A percentile compares a stretch with the other conserved stretches of the same genome.
Evolutionary conservation across 2,888 invertebrate genomes (phyloP).

Genomic region (Anoplius nigerrimus): DNA sequence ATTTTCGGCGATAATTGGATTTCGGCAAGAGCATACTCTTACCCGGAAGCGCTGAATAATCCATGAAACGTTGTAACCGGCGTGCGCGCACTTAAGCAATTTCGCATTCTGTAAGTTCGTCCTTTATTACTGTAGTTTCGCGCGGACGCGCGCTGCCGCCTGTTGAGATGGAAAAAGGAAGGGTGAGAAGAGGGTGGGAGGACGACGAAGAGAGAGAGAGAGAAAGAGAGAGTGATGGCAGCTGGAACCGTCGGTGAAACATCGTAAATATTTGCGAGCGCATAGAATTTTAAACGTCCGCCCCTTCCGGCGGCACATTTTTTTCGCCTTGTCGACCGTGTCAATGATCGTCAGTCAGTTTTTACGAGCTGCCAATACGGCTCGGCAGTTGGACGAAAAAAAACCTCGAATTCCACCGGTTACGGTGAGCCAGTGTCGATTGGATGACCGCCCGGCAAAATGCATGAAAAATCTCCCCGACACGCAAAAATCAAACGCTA

Average conservation of each 20-base stretch:
- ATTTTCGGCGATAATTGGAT: conserved; percentile 35
- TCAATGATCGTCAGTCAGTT: conserved; percentile 5
- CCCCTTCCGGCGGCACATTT: too few species aligned
- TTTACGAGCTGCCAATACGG: conserved; percentile 7
- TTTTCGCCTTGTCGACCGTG: too few species aligned
- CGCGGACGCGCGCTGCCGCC: background rate
- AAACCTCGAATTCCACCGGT: conserved; percentile 32
- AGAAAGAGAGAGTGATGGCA: too few species aligned
- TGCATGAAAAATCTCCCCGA: conserved; percentile 45
- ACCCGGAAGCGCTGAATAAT: conserved; percentile 1
- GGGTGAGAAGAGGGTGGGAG: too few species aligned
- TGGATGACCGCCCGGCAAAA: conserved; percentile 37
- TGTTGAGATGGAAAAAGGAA: too few species aligned
- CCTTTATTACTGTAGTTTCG: background rate
- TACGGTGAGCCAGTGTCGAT: conserved; percentile 8
- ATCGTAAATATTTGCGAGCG: too few species aligned
- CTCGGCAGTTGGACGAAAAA: background rate
- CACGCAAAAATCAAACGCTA: conserved; percentile 47
- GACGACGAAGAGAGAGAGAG: too few species aligned
- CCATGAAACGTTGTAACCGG: conserved; percentile 16
- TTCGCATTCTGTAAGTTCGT: conserved; percentile 8
- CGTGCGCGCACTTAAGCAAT: background rate
- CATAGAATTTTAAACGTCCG: too few species aligned
- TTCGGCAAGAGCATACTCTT: conserved; percentile 2
- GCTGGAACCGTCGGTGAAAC: too few species aligned